Conservation (phyloP, 2,113 vertebrate species). For the Prochilodus magdalenae region DNA sequence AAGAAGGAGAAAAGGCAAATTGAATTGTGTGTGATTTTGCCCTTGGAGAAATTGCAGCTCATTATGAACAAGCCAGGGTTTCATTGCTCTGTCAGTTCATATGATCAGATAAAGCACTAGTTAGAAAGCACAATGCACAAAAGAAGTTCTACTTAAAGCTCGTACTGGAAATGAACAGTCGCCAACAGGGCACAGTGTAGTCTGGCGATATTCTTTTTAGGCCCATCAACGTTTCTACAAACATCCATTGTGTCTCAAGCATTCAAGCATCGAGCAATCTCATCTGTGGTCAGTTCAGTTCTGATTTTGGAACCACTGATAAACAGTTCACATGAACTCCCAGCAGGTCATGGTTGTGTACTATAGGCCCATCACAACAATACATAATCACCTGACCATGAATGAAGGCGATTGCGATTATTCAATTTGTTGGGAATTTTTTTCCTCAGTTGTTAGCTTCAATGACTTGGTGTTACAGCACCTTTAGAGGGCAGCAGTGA, state of each 20-base stretch:
- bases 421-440: no score
- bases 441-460: no score
- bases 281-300: no score
- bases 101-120: slow-evolving; percentile 22
- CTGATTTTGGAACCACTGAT: no score
- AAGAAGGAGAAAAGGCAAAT: slow-evolving; percentile 19
- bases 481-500: no score
- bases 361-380: no score
- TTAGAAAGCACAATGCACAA: slow-evolving; percentile 4
- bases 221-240: background rate
- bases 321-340: no score
- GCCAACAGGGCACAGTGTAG: background rate
- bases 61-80: slow-evolving; percentile 20
- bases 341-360: no score
- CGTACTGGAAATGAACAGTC: background rate
- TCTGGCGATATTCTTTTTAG: background rate
- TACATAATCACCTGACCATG: no score
- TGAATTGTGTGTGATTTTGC: slow-evolving; percentile 34
- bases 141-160: slow-evolving; percentile 52
- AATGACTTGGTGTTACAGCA: no score
- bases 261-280: no score
- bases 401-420: no score
- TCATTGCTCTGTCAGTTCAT: slow-evolving; percentile 35
- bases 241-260: background rate
- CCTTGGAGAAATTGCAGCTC: slow-evolving; percentile 43